Base-by-base conservation (phyloP, 2,888 invertebrate genomes). In the Tiliacea aurago region DNA sequence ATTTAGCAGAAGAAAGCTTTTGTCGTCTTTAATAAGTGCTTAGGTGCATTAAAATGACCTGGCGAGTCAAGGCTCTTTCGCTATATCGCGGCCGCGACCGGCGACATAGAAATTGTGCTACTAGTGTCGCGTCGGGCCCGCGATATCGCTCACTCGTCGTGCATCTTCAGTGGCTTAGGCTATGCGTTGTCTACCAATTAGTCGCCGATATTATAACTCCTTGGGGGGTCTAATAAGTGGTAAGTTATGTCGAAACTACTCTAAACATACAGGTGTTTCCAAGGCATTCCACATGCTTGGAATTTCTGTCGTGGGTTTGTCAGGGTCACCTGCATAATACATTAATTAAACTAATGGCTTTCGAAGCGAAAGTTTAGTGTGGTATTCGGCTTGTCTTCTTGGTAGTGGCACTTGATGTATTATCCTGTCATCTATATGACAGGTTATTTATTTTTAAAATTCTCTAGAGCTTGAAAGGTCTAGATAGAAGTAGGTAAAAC, bases 281-380 rank as follows among this genome's bases (percentile, higher is more conserved):
- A 66, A 45, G 20, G 43, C 20, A 18, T 13, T 20, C 51, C 23
- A 62, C 37, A 33, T 41, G 55, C 37, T 56, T 0, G 69, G 72
- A 63, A 78, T 80, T 23, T 59, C 23, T 43, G 23, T 11, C 53
- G 59, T 78, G 18, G 63, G 83, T 3, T 70, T n/a, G 55, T 53
- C 63, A 69, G 5, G 82, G 72, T 43, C 55, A 61, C 33, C 47
- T 49, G 49, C 63, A 61, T 61, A 43, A n/a, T 28, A 66, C 45
- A 56, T 64, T 67, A 53, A 73, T 78, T 70, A 49, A 55, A 53
- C 41, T 53, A 70, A 70, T 64, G 11, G 11, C 81, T 76, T 81
- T 76, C 81, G 15, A 33, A 76, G 41, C 37, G 81, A 76, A 63
- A 81, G 70, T 64, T 61, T n/a, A 0, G 15, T 28, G 9, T 47